Conservation (phyloP, 2,888 invertebrate species). For the Poecilobothrus nobilitatus region DNA sequence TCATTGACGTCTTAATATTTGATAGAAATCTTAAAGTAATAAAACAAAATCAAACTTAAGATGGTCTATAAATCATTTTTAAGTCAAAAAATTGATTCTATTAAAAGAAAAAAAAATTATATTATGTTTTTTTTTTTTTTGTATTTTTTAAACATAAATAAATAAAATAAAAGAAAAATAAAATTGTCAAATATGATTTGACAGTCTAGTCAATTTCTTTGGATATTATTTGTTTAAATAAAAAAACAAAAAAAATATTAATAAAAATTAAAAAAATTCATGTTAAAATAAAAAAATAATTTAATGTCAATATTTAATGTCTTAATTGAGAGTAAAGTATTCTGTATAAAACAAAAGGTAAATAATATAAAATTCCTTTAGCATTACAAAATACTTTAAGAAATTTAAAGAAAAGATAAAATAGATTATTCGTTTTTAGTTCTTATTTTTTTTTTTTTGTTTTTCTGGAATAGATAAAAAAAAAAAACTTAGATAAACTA, state of each 20-base stretch:
- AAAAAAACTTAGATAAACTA: no score
- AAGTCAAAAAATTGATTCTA: neutral
- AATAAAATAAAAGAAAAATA: neutral
- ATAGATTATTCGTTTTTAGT: no score
- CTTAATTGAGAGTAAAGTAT: neutral
- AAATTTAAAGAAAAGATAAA: no score
- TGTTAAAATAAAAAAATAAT: neutral
- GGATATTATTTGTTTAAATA: neutral
- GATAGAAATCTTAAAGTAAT: neutral
- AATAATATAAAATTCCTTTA: no score
- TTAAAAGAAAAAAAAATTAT: neutral
- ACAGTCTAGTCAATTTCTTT: neutral
- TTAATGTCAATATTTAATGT: conserved; percentile 1
- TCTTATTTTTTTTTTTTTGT: no score
- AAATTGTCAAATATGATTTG: neutral
- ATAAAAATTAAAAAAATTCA: neutral
- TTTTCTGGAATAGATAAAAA: no score
- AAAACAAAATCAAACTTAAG: neutral
- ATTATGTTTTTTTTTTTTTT: neutral
- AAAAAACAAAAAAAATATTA: neutral
- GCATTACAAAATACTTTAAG: no score
- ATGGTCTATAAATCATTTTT: neutral
- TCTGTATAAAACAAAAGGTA: no score
- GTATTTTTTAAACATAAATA: neutral
- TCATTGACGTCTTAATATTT: conserved; percentile 4